phyloP scores from a whole-genome alignment of 2,888 invertebrate species.

The Nephrotoma appendiculata region DNA sequence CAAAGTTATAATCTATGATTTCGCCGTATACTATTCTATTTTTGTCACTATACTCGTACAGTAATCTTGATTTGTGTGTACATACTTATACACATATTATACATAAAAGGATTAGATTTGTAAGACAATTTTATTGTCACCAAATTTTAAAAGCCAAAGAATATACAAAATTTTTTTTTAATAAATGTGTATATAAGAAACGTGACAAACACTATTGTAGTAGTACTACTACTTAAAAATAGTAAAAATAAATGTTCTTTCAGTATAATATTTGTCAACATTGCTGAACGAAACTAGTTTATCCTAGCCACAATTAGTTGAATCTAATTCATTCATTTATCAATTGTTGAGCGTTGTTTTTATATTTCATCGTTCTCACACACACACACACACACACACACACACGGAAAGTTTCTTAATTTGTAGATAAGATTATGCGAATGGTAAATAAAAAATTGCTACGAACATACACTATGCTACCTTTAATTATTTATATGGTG shows the following conservation, averaged over 20 bases:
- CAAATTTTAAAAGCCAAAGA: neutral
- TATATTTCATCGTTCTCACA: neutral
- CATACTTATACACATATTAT: neutral
- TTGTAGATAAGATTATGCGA: neutral
- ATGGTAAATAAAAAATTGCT: neutral
- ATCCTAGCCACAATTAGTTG: neutral
- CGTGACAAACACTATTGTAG: neutral
- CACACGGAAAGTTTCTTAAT: neutral
- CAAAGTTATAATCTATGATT: neutral
- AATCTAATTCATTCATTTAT: neutral
- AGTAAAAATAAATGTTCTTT: neutral
- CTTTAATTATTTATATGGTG: neutral
- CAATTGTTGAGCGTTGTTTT: neutral
- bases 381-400: neutral
- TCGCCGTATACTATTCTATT: neutral
- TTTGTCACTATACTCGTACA: neutral
- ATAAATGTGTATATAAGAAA: neutral
- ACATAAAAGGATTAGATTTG: neutral
- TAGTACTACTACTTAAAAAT: neutral
- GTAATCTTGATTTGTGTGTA: neutral
- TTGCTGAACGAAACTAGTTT: neutral
- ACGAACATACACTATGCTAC: neutral
- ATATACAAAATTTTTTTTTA: neutral
- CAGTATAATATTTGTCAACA: neutral
- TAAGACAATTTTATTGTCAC: neutral